Evolutionary conservation across 2,113 vertebrate genomes (phyloP), one percentile per base, ranked within the genome.

Genomic region (Vanacampus margaritifer): DNA sequence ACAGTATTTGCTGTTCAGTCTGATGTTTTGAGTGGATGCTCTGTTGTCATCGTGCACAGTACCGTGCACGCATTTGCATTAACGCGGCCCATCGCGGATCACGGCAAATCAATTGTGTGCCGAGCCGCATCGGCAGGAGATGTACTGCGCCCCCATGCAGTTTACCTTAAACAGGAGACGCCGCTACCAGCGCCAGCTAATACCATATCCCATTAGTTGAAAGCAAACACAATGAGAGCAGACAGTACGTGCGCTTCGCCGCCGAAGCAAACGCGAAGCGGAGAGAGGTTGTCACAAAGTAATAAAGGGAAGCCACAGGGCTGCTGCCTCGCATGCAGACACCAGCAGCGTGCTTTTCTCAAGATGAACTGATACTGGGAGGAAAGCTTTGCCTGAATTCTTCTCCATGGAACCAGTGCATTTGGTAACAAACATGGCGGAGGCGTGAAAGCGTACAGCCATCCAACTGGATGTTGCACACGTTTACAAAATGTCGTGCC

Each of bases 401-500:
- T 3, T 17, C 17, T 37, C 9, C 57, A 59, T 11, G 17, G 21
- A 50, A n/a, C 21, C 1, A 19, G n/a, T 8, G 8, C 7, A 10
- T 51, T 23, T 23, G n/a, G 17, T 46, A 11, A 10, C 48, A 50
- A 23, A 50, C 26, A 56, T 16, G 24, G 53, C 24, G 2, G 23
- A 56, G 1, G 13, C 28, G 13, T 17, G 14, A 24, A 26, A 53
- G 2, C n/a, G 21, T 51, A 3, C 9, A 3, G 3, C 16, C 1
- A 14, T 4, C 48, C 21, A 23, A n/a, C 24, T 54, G 53, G 53
- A 56, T 39, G 3, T 2, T 2, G 26, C 41, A 17, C 64, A 35
- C 81, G 78, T 85, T 85, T 83, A 83, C 81, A 57, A 79, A 86
- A 85, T 80, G 74, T 54, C 56, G 69, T 68, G 74, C 74, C 68